Percentiles rank a stretch among this genome's conserved stretches.
Conservation (phyloP, 2,113 vertebrate genomes). For the Ameiurus melas region DNA sequence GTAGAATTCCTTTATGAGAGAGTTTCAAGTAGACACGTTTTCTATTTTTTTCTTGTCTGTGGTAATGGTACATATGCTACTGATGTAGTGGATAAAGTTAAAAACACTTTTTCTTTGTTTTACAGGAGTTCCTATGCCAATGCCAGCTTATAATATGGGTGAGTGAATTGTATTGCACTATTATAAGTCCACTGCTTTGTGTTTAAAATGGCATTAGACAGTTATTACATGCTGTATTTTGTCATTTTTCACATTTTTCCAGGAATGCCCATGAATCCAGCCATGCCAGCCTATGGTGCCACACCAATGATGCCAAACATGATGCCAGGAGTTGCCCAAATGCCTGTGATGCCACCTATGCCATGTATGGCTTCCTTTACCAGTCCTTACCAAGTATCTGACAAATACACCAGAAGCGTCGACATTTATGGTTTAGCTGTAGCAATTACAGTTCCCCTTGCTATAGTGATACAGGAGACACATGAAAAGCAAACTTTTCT, state of each 20-base stretch:
- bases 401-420: neutral
- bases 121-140: constrained; percentile 69
- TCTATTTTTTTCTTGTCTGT: neutral
- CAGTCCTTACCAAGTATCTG: neutral
- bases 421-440: neutral
- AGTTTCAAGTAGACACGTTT: neutral
- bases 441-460: too few relatives aligned
- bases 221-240: neutral
- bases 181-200: neutral
- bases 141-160: constrained; percentile 73
- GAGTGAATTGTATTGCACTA: neutral
- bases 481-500: neutral
- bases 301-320: constrained; percentile 73
- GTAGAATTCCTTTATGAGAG: neutral
- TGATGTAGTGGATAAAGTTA: neutral
- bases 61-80: neutral
- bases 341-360: constrained; percentile 62
- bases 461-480: neutral
- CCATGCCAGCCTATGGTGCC: constrained; percentile 76
- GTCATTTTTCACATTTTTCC: constrained; percentile 48
- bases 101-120: constrained; percentile 34
- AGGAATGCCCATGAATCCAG: constrained; percentile 76
- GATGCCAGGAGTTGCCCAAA: constrained; percentile 64
- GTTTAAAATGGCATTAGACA: neutral
- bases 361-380: constrained; percentile 6